Evolutionary conservation across 2,113 vertebrate species (phyloP), one percentile per base, ranked within the genome.

Genomic region (Cricetomys ansorgei): DNA sequence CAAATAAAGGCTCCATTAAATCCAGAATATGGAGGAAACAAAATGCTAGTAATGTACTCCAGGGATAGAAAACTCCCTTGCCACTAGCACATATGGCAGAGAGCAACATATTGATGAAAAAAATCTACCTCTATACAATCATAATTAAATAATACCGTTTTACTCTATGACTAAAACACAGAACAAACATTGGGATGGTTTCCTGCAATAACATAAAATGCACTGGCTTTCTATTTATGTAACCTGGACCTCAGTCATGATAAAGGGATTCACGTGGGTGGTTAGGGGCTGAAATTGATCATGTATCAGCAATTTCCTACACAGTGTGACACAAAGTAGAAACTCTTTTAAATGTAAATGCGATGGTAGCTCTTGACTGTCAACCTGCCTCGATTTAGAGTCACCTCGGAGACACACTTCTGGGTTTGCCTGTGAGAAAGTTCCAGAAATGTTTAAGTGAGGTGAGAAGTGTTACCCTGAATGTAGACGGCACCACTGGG

Each of bases 101-200:
- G 79, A 85, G 48, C 29, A 87, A 64, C 12, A 13, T 34, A 62
- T 10, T 77, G 70, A 81, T 72, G 72, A 94, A n/a, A 86, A 88
- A 88, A 77, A 12, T 17, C n/a, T 37, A 77, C 76, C 77, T 64
- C 43, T 0, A 19, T 48, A 16, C 43, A 79, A 75, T 45, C 25
- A 62, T 92, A 94, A 83, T 91, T 91, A 96, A 94, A 81, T 59
- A 77, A 97, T 5, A 62, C 55, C 25, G 59, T 87, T 65, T 27
- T 88, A 15, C 62, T 69, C 21, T 13, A 48, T 73, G n/a, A 31
- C 76, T n/a, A 57, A 43, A 62, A 40, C 12, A 2, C 37, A 72
- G 37, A 84, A 64, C 15, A 67, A 64, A 93, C 48, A 73, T 25
- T 23, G 65, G 37, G 48, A 77, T 2, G 27, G 19, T 64, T 67